Conservation (phyloP, 1,140 invertebrate species). For the Lasioglossum baleicum region DNA sequence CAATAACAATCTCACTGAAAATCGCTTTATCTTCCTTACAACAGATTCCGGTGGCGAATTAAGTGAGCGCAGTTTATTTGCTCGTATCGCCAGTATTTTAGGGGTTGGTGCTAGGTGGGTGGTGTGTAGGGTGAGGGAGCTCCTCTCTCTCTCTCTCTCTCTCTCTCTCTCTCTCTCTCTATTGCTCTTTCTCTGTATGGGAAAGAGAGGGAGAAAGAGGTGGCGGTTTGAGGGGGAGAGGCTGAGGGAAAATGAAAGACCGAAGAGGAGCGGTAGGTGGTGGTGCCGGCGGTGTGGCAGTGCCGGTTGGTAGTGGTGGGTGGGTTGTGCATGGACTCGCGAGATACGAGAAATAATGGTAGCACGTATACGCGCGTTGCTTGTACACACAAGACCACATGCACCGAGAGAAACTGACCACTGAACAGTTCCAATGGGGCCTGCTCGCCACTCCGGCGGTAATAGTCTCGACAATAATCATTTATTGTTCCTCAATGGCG, state of each 20-base stretch:
- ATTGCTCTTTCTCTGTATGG: background rate
- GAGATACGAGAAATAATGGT: slow-evolving; percentile 74
- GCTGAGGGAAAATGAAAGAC: background rate
- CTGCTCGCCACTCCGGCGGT: slow-evolving; percentile 55
- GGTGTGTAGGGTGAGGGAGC: background rate
- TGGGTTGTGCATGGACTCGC: slow-evolving; percentile 65
- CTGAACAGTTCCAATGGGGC: slow-evolving; percentile 62
- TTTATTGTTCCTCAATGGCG: slow-evolving; percentile 68
- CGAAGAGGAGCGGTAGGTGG: slow-evolving; percentile 17
- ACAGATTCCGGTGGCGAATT: slow-evolving; percentile 50
- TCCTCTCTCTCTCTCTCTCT: too few species aligned
- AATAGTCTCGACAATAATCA: slow-evolving; percentile 70
- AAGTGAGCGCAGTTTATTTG: slow-evolving; percentile 59
- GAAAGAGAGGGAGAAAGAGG: background rate
- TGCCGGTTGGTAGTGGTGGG: background rate
- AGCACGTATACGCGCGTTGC: slow-evolving; percentile 54
- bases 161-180: too few species aligned
- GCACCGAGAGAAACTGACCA: slow-evolving; percentile 64
- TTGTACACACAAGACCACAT: slow-evolving; percentile 64
- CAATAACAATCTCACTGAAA: slow-evolving; percentile 37
- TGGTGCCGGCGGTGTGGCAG: too few species aligned
- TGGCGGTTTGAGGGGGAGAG: background rate
- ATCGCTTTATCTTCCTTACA: slow-evolving; percentile 60
- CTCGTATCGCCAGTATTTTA: slow-evolving; percentile 56
- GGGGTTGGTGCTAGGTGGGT: slow-evolving; percentile 6